Conservation (phyloP, 2,888 invertebrate genomes). For the Leucophenga montana region DNA sequence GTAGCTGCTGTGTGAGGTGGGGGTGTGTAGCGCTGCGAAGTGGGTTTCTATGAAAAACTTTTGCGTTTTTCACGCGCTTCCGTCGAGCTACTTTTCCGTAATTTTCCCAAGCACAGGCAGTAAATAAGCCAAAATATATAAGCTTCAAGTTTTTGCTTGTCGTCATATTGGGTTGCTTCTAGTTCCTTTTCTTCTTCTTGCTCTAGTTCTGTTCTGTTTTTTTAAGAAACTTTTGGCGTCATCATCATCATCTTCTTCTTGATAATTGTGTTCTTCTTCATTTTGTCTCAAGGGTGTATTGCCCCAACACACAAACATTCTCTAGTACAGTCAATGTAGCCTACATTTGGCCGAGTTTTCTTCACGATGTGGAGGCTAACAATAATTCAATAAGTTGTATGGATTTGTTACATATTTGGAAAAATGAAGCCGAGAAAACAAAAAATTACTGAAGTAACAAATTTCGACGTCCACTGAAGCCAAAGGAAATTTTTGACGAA, state of each 20-base stretch:
- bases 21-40: too few relatives aligned
- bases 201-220: not conserved
- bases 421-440: too few relatives aligned
- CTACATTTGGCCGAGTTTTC: too few relatives aligned
- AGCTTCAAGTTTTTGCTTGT: not conserved
- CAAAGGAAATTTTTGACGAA: too few relatives aligned
- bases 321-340: too few relatives aligned
- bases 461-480: too few relatives aligned
- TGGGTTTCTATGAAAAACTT: not conserved
- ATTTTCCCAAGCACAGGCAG: not conserved
- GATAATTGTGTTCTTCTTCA: conserved; percentile 33
- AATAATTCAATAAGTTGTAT: too few relatives aligned
- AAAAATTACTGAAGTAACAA: too few relatives aligned
- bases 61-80: not conserved
- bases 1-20: too few relatives aligned
- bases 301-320: not conserved
- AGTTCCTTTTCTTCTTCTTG: conserved; percentile 41
- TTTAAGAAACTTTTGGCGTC: conserved; percentile 42
- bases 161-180: conserved; percentile 28
- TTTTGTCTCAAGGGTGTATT: conserved; percentile 63
- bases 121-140: conserved; percentile 9
- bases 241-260: not conserved
- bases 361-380: too few relatives aligned
- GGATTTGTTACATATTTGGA: too few relatives aligned
- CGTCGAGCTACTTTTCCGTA: not conserved